These are phyloP conservation scores for Calephelis perditalis DNA, from an alignment of 2,888 invertebrate species.

Conservation along the genomic window DNA sequence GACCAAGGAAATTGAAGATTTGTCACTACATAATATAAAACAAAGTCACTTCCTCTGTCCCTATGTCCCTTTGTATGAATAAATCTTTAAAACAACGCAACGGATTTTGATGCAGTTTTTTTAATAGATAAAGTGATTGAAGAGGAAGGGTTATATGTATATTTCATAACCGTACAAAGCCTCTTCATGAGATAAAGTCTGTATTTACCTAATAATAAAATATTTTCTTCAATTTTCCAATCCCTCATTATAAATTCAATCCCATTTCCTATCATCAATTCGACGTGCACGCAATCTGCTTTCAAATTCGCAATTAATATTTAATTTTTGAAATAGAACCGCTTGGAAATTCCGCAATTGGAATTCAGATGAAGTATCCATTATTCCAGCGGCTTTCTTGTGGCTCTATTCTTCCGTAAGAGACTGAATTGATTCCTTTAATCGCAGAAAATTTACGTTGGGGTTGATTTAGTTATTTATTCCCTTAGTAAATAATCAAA, in stretches of 20 bases:
- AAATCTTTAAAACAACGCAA: no score
- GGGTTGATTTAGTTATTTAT: no score
- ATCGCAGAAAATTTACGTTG: not conserved
- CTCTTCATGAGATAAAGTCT: no score
- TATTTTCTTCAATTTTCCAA: constrained; percentile 13
- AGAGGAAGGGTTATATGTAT: no score
- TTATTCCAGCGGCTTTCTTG: constrained; percentile 55
- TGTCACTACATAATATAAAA: no score
- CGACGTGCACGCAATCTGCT: constrained; percentile 22
- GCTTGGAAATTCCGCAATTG: constrained; percentile 37
- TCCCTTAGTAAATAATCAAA: no score
- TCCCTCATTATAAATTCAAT: constrained; percentile 18
- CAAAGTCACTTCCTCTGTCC: no score
- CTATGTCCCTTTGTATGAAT: no score
- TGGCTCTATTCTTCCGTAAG: constrained; percentile 28
- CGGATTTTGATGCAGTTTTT: no score
- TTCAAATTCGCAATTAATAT: constrained; percentile 30
- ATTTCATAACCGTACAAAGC: no score
- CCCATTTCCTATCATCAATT: constrained; percentile 28
- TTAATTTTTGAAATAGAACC: constrained; percentile 32
- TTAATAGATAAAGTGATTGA: no score
- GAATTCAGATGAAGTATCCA: constrained; percentile 41
- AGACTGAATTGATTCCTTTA: constrained; percentile 1
- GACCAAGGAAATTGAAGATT: no score
- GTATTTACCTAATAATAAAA: not conserved